phyloP scores from a whole-genome alignment of 2,888 invertebrate genomes.

The Aromia moschata region DNA sequence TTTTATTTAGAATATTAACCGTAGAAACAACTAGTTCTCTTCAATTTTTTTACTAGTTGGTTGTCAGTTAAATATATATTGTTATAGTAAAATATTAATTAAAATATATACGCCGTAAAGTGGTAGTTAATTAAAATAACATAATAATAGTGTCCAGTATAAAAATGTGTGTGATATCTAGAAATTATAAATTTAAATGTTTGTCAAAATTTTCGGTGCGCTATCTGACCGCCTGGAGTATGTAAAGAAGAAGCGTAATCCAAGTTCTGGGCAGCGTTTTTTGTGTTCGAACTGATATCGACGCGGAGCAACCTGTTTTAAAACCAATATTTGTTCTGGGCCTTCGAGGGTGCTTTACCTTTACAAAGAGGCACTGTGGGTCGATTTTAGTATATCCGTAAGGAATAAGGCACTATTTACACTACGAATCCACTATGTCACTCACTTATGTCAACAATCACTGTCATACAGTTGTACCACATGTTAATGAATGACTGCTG shows the following conservation, averaged over 20 bases:
- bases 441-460: slow-evolving; percentile 44
- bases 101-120: no score
- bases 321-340: slow-evolving; percentile 35
- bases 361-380: slow-evolving; percentile 26
- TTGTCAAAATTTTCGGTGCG: neutral
- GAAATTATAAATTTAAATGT: neutral
- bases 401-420: slow-evolving; percentile 43
- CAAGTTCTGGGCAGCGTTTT: neutral
- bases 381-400: slow-evolving; percentile 40
- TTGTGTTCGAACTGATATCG: slow-evolving; percentile 12
- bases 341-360: slow-evolving; percentile 37
- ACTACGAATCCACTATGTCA: slow-evolving; percentile 43
- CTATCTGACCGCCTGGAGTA: neutral
- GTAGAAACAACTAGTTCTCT: no score
- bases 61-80: no score
- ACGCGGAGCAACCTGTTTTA: slow-evolving; percentile 24
- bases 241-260: slow-evolving; percentile 1
- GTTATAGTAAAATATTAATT: no score
- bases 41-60: no score
- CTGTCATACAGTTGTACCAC: slow-evolving; percentile 44
- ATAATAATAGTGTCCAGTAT: neutral
- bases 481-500: slow-evolving; percentile 48
- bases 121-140: neutral
- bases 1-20: no score
- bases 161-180: neutral